A percentile compares a stretch with the other conserved stretches of the same genome.
phyloP scores from a whole-genome alignment of 2,797 vertebrate species.

The Podarcis siculus region DNA sequence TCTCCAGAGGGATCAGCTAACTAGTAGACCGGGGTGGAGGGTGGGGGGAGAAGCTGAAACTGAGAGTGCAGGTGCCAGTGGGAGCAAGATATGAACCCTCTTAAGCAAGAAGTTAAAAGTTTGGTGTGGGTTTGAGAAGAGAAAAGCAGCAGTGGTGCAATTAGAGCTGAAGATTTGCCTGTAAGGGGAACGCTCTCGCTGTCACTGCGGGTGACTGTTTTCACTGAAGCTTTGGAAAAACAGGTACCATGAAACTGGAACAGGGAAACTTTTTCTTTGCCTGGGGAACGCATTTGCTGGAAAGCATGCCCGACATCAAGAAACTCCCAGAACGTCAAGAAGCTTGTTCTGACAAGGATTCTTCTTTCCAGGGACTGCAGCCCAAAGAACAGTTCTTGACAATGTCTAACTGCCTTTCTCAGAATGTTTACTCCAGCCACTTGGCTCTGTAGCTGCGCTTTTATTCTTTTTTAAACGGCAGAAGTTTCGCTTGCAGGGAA shows the following conservation, averaged over 20 bases:
- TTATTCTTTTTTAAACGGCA: neutral
- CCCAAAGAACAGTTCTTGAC: neutral
- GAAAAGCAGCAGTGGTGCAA: neutral
- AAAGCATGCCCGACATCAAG: neutral
- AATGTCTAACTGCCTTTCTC: neutral
- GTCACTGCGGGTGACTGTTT: neutral
- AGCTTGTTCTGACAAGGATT: neutral
- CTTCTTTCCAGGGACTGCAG: slow-evolving; percentile 5
- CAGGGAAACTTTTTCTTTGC: neutral
- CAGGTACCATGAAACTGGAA: neutral
- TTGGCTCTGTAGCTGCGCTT: neutral
- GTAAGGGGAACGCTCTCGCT: neutral
- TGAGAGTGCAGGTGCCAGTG: neutral
- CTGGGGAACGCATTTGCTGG: neutral
- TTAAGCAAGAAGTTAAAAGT: neutral
- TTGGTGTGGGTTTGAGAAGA: neutral
- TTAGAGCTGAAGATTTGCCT: neutral
- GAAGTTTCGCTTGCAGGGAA: neutral
- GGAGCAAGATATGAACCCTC: neutral
- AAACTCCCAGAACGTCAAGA: neutral
- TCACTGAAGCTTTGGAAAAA: neutral
- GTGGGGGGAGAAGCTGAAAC: neutral
- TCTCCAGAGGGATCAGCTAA: neutral
- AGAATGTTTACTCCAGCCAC: neutral
- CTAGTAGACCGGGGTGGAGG: neutral